Conservation (phyloP, 2,888 invertebrate species). For the Drosophila mayaguana region DNA sequence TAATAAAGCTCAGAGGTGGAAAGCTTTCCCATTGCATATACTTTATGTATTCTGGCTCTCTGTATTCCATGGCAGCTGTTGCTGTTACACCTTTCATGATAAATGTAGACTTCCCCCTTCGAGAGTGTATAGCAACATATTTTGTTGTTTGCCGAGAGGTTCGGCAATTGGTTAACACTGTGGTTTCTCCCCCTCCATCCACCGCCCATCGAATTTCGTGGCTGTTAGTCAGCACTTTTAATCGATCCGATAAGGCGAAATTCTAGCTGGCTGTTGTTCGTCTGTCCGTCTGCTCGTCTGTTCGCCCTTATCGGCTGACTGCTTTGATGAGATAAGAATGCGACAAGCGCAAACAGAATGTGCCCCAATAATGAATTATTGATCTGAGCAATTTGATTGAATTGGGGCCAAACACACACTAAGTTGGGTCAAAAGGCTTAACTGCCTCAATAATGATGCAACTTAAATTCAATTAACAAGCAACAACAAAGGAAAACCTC, state of each 20-base stretch:
- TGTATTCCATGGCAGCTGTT: not conserved
- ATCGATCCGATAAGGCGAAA: conserved; percentile 20
- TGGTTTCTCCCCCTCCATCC: not conserved
- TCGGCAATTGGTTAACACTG: conserved; percentile 13
- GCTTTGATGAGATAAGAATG: conserved; percentile 30
- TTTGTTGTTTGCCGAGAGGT: conserved; percentile 7
- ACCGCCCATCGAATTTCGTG: not conserved
- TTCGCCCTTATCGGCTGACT: conserved; percentile 17
- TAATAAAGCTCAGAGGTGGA: not conserved
- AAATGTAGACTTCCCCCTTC: not conserved
- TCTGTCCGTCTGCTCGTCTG: not conserved
- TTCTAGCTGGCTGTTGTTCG: not conserved
- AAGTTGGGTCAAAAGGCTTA: conserved; percentile 7
- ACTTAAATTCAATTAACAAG: conserved; percentile 5
- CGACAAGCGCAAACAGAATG: conserved; percentile 28
- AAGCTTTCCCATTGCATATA: not conserved
- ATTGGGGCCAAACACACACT: conserved; percentile 4
- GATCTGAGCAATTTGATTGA: conserved; percentile 32
- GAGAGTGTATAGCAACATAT: not conserved
- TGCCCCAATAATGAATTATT: conserved; percentile 40
- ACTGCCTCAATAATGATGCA: not conserved
- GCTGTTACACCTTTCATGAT: not conserved
- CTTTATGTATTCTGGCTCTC: not conserved
- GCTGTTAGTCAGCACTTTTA: conserved; percentile 10
- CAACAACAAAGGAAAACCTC: conserved; percentile 2